phyloP scores from a whole-genome alignment of 2,888 invertebrate species.

The Heliconius ismenius region DNA sequence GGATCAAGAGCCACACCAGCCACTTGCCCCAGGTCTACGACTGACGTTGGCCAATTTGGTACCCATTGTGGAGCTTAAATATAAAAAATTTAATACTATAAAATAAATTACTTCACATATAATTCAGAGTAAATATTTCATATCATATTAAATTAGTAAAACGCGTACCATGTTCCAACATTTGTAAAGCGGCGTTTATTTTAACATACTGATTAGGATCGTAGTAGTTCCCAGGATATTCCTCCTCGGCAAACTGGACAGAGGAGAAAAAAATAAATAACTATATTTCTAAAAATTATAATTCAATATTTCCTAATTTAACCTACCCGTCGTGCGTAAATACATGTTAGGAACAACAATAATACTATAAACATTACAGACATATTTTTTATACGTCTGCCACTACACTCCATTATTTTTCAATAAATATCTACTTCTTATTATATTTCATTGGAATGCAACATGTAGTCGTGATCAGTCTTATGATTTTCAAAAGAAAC shows the following conservation, averaged over 20 bases:
- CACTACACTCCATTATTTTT: conserved; percentile 25
- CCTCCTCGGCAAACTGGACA: conserved; percentile 60
- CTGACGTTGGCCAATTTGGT: conserved; percentile 80
- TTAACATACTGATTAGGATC: conserved; percentile 51
- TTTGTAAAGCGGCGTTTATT: conserved; percentile 59
- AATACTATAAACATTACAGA: conserved; percentile 44
- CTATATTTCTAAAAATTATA: background rate
- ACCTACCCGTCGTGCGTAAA: conserved; percentile 58
- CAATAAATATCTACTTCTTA: background rate
- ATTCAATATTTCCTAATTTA: conserved; percentile 8
- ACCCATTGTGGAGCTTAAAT: conserved; percentile 79
- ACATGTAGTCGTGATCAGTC: conserved; percentile 24
- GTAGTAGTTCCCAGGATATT: conserved; percentile 57
- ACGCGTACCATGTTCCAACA: conserved; percentile 64
- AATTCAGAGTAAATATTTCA: background rate
- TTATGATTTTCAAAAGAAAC: conserved; percentile 8
- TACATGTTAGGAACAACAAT: conserved; percentile 45
- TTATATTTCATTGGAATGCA: conserved; percentile 9
- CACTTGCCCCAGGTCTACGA: conserved; percentile 86
- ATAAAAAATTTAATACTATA: conserved; percentile 26
- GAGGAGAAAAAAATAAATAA: conserved; percentile 27
- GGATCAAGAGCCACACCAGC: conserved; percentile 90
- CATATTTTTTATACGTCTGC: conserved; percentile 31
- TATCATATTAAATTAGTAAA: background rate
- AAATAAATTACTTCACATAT: background rate